Percentiles rank a stretch among this genome's conserved stretches.
These are phyloP conservation scores for Bembecia ichneumoniformis DNA, from an alignment of 2,888 invertebrate species.

Conservation along the genomic window DNA sequence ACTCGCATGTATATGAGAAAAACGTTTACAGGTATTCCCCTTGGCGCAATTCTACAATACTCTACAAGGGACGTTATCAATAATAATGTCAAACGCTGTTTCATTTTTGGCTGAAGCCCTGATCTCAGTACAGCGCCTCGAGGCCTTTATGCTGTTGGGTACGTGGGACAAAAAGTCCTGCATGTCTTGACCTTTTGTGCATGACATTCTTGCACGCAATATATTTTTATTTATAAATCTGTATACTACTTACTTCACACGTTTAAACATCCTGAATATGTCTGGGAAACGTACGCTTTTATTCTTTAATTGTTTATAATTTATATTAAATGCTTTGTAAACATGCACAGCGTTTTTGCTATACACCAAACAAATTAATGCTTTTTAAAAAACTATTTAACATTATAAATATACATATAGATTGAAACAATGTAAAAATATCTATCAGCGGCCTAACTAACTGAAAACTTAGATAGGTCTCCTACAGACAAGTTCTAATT, in stretches of 20 bases:
- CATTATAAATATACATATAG: too few relatives aligned
- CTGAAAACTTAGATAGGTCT: too few relatives aligned
- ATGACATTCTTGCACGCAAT: conserved; percentile 19
- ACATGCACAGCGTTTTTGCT: background rate
- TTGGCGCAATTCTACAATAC: conserved; percentile 77
- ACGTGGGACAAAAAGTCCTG: conserved; percentile 30
- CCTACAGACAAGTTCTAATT: too few relatives aligned
- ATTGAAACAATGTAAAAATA: too few relatives aligned
- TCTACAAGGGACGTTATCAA: conserved; percentile 74
- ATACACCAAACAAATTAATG: background rate
- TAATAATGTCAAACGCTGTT: conserved; percentile 73
- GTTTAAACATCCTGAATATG: background rate
- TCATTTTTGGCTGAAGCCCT: conserved; percentile 73
- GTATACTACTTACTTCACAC: background rate
- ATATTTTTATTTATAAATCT: background rate
- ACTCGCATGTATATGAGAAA: background rate
- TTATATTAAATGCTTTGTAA: background rate
- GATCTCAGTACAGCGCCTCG: conserved; percentile 73
- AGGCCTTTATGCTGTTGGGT: conserved; percentile 73
- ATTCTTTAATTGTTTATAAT: background rate
- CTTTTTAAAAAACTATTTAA: too few relatives aligned
- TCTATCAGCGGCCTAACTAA: too few relatives aligned
- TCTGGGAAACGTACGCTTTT: background rate
- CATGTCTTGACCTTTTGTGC: conserved; percentile 1
- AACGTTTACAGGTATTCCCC: conserved; percentile 69